Base-by-base conservation (phyloP, 1,140 invertebrate species). In the Trichonephila inaurata region DNA sequence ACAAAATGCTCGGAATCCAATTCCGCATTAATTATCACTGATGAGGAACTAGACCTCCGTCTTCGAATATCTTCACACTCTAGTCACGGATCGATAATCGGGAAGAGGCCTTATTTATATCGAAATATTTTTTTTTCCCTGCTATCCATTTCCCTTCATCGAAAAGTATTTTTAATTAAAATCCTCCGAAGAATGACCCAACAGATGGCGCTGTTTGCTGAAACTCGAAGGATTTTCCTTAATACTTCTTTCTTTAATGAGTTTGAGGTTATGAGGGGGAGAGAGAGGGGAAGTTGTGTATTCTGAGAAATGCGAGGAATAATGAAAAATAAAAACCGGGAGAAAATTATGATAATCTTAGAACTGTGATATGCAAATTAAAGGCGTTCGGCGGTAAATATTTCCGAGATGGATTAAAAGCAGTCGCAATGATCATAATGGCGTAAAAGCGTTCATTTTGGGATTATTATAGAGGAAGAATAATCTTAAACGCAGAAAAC, bases 121-220 rank as follows among this genome's bases (percentile, higher is more conserved):
- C 61, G 60, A 89, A 72, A 69, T 28, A 18, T 12, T 44, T 69
- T 77, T 90, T 90, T 61, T 91, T 66, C 33, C 77, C 64, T 77
- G 72, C 69, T 62, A 82, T 66, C 66, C 89, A 60, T 61, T 87
- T 77, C 64, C 77, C 62, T 92, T 60, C 66, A 40, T 77, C 83
- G 40, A 92, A 87, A 87, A 66, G 24, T 66, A 72, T 92, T 92
- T 92, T 92, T 92, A 92, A 92, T 92, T 92, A 92, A 92, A 92
- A 87, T 62, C 66, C 16, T n/a, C 16, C 44, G 83, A 92, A 92
- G 82, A 92, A 92, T 92, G 83, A 64, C 64, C 66, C 91, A 51
- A 58, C 91, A 92, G 91, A 92, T 92, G 91, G 91, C 91, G 83
- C 82, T 92, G 90, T 92, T 61, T 61, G 24, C 77, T 28, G 24